Percentiles rank a stretch among this genome's conserved stretches.
phyloP scores from a whole-genome alignment of 1,140 invertebrate genomes.

The Trichomalopsis sarcophagae region DNA sequence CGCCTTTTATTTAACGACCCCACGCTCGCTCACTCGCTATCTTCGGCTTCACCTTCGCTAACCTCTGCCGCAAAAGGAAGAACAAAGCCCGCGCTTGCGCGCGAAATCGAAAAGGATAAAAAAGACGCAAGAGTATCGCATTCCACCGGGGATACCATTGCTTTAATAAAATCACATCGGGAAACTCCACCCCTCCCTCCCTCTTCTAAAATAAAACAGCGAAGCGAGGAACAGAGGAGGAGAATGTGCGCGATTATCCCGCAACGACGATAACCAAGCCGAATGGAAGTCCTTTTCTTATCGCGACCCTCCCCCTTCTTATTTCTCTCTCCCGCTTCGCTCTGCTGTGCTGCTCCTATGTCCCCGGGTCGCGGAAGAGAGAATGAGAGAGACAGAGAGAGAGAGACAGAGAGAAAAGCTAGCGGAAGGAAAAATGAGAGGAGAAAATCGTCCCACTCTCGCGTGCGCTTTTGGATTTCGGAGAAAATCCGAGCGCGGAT shows the following conservation, averaged over 20 bases:
- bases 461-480: constrained; percentile 1
- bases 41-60: background rate
- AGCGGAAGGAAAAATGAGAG: background rate
- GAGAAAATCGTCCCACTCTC: background rate
- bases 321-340: background rate
- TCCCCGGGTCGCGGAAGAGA: background rate
- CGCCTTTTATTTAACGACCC: constrained; percentile 26
- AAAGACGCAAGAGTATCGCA: background rate
- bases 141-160: background rate
- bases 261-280: constrained; percentile 31
- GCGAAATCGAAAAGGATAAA: constrained; percentile 7
- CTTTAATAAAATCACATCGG: constrained; percentile 45
- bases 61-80: background rate
- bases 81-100: background rate
- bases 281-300: constrained; percentile 33
- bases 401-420: background rate
- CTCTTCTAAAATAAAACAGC: constrained; percentile 33
- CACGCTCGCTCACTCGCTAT: background rate
- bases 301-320: background rate
- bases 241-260: constrained; percentile 27
- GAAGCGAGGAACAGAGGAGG: background rate
- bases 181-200: background rate
- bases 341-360: background rate
- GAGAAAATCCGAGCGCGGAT: constrained; percentile 8
- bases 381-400: background rate